These are phyloP conservation scores for Pampusana beccarii DNA, from an alignment of 2,113 vertebrate genomes.

Conservation along the genomic window DNA sequence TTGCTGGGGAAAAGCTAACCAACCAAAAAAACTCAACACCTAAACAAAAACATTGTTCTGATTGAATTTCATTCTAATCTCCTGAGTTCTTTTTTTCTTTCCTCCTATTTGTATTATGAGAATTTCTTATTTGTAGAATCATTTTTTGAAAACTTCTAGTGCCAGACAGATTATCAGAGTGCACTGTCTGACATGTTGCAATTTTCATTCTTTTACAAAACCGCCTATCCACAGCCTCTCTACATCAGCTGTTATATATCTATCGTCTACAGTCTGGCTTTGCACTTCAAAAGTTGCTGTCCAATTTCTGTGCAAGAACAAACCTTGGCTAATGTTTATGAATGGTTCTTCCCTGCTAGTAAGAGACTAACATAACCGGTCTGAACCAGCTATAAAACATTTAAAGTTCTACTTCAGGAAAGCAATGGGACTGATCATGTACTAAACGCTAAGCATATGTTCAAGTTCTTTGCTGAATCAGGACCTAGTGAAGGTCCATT, in stretches of 20 bases:
- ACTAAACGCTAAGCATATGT: background rate
- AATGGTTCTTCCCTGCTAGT: background rate
- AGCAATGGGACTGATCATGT: background rate
- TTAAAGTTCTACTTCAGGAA: background rate
- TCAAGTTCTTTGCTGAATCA: background rate
- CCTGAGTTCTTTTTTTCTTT: background rate
- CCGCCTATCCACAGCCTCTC: background rate
- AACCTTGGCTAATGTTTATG: background rate
- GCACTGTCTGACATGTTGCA: background rate
- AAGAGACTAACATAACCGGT: background rate
- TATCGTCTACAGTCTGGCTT: background rate
- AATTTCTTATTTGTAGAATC: background rate
- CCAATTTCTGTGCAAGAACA: background rate
- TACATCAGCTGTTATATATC: background rate
- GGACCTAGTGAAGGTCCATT: background rate
- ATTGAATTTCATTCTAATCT: background rate
- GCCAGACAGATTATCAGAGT: background rate
- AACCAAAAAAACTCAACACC: rapidly evolving
- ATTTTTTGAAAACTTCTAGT: background rate
- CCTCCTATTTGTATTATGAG: background rate
- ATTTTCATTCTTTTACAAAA: background rate
- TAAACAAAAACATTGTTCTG: background rate
- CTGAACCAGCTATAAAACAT: background rate
- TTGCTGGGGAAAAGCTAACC: background rate
- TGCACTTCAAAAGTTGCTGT: background rate